Base-by-base conservation (phyloP, 2,888 invertebrate genomes). In the Crossocerus cetratus region DNA sequence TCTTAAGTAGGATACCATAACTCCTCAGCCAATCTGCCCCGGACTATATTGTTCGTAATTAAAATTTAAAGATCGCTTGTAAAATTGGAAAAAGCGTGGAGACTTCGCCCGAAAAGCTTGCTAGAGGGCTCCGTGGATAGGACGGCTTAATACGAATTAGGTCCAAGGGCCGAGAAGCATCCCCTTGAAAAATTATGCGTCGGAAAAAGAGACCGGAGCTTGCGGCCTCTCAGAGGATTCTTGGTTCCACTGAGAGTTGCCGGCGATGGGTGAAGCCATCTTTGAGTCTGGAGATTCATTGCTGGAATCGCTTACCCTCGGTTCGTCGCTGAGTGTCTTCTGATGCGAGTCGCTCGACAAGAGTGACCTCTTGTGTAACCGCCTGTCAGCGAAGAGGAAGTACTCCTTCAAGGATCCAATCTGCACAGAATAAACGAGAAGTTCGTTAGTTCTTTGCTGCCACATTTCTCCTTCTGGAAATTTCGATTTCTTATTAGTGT, bases 361-460 rank as follows among this genome's bases (percentile, higher is more conserved):
- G 64, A 95, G 91, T 13, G 98, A 98, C 78, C 98, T 93, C 91
- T 97, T 98, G 89, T 95, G 94, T 71, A 98, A 93, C 84, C 94
- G 94, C 81, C 94, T 94, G 91, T 98, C 97, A 87, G 96, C 95
- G 89, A 98, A 94, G 85, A 97, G 92, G 90, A 96, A 98, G 91
- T 94, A 97, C 84, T 95, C 94, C 87, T 95, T 94, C 88, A 98
- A 92, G 74, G 96, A 94, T 77, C 97, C 97, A 89, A 98, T 97
- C 98, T 98, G 94, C 72, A 95, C 95, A 49, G 16, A 16, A 87
- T 92, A 91, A 88, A 87, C 84, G 83, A 76, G 18, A 11, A 18
- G 3, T 59, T 59, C 11, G 55, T 55, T 21, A 21, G 55, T 22
- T 8, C 8, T 1, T 55, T 55, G 13, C 2, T 21, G 4, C 5